Evolutionary conservation across 2,113 vertebrate genomes (phyloP), one percentile per base, ranked within the genome.

Genomic region (Ramphastos sulfuratus): DNA sequence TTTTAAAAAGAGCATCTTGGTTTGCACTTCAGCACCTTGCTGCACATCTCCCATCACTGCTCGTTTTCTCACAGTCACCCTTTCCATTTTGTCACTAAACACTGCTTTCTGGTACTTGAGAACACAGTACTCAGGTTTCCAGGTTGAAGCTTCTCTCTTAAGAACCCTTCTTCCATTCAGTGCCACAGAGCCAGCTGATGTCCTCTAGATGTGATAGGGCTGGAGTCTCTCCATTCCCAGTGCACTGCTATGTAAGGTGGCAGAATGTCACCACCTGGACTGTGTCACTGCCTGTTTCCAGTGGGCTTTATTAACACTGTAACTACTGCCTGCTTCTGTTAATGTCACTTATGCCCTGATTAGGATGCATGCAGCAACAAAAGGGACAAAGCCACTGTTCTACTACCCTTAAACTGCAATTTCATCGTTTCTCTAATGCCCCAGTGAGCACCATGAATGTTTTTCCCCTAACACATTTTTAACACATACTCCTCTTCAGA

Each of bases 321-420:
- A 42, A 33, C 28, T 54, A n/a, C 23, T 64, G 63, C 42, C 52
- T 39, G 24, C 20, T 79, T 70, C 28, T 67, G 33, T 19, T 31
- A 66, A 7, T 1, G 17, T 31, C 79, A 64, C 24, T 75, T 0
- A 0, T 31, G 71, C 10, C 17, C 65, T 54, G 35, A 19, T 78
- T 23, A 52, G 0, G 0, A 35, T 23, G 35, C 0, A 1, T 4
- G 17, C 4, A 42, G 46, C 39, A 82, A 70, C n/a, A 30, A 33
- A 66, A 75, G 19, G 56, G 74, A 74, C 31, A 56, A 71, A 81
- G 46, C 19, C 1, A 1, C 69, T 37, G 12, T 71, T 69, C 54
- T 63, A 39, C 42, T 91, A 82, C 76, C 7, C 42, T 78, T n/a
- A 81, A 93, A 81, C 8, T 39, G 65, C 85, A 91, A 83, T 58